Percentiles rank a stretch among this genome's conserved stretches.
Evolutionary conservation across 2,797 vertebrate genomes (phyloP).

Genomic region (Paedocypris micromegethes): DNA sequence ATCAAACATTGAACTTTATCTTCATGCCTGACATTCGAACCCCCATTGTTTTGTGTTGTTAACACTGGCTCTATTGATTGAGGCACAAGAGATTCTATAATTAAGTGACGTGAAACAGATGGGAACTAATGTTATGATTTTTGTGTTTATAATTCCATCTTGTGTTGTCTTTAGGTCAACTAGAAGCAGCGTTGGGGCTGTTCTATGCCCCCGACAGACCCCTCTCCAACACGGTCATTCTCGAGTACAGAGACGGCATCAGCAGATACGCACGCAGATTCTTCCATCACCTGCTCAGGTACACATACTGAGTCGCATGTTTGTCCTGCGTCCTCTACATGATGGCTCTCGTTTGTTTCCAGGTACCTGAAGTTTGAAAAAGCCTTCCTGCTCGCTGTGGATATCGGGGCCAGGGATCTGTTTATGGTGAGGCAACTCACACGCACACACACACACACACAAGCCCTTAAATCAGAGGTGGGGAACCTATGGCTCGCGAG

Average conservation of each 20-base stretch:
- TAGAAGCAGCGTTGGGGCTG: slow-evolving; percentile 84
- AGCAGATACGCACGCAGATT: slow-evolving; percentile 88
- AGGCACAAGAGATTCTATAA: too few relatives aligned
- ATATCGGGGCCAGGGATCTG: slow-evolving; percentile 84
- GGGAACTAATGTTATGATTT: too few relatives aligned
- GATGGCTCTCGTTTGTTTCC: slow-evolving; percentile 40
- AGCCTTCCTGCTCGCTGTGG: slow-evolving; percentile 91
- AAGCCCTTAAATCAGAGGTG: too few relatives aligned
- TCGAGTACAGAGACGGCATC: slow-evolving; percentile 85
- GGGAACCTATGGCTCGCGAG: too few relatives aligned
- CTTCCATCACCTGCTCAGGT: slow-evolving; percentile 98
- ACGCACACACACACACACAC: too few relatives aligned
- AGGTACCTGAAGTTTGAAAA: slow-evolving; percentile 92
- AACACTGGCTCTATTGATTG: too few relatives aligned
- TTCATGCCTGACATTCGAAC: too few relatives aligned
- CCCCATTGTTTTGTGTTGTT: too few relatives aligned
- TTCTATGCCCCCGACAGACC: slow-evolving; percentile 84
- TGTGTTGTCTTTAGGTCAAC: slow-evolving; percentile 72
- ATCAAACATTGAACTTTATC: too few relatives aligned
- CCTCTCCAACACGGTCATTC: slow-evolving; percentile 76
- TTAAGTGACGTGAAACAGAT: too few relatives aligned
- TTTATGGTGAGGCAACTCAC: slow-evolving; percentile 72
- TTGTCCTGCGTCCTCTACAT: neutral
- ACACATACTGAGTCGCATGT: slow-evolving; percentile 39
- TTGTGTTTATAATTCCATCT: neutral